Evolutionary conservation across 2,113 vertebrate species (phyloP).

Genomic region (Arvicanthis niloticus): DNA sequence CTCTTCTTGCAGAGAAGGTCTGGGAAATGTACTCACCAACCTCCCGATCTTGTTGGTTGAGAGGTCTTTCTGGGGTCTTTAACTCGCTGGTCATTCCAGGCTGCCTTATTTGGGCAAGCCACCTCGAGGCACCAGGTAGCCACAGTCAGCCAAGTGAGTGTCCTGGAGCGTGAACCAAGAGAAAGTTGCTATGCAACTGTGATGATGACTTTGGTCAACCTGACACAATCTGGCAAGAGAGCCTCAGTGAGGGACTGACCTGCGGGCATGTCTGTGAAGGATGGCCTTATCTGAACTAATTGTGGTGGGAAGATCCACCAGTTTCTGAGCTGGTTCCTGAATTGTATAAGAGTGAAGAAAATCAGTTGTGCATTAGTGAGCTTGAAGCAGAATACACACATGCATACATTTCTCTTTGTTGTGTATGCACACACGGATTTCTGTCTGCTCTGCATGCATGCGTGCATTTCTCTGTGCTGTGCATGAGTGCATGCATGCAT

Average conservation of each 20-base stretch:
- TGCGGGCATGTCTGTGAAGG: too few species aligned
- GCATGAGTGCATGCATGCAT: too few species aligned
- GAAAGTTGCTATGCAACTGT: background rate
- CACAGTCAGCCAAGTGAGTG: background rate
- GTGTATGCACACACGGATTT: too few species aligned
- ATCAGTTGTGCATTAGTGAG: background rate
- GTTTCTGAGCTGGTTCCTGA: background rate
- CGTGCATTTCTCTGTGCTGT: background rate
- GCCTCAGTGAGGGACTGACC: background rate
- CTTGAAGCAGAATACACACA: background rate
- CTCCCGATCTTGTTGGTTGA: background rate
- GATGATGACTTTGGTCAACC: background rate
- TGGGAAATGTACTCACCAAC: background rate
- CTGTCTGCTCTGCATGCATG: background rate
- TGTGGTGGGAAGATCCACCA: background rate
- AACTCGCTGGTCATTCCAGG: background rate
- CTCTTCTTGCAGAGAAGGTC: background rate
- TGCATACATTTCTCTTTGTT: background rate
- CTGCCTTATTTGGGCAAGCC: background rate
- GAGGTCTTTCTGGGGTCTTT: background rate
- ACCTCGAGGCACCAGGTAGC: background rate
- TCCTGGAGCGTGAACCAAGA: background rate
- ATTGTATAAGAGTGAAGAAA: background rate
- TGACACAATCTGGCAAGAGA: background rate
- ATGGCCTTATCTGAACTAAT: background rate